Evolutionary conservation across 2,888 invertebrate species (phyloP).

Genomic region (Limnephilus rhombicus): DNA sequence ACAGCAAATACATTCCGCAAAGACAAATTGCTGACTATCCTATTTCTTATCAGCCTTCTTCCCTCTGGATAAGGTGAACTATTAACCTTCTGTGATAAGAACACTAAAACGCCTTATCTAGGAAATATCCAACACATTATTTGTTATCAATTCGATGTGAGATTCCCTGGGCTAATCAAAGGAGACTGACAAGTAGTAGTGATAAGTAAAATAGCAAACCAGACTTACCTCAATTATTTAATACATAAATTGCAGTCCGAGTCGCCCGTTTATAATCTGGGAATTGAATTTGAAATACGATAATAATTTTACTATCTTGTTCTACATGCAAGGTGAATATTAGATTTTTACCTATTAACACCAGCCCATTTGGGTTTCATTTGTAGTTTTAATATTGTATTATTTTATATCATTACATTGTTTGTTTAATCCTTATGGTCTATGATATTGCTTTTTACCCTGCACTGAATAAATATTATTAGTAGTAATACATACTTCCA

Average conservation of each 20-base stretch:
- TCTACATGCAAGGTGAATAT: neutral
- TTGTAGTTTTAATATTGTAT: neutral
- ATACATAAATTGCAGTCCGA: neutral
- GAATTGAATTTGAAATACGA: neutral
- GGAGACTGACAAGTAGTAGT: neutral
- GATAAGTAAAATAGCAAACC: neutral
- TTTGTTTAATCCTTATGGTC: neutral
- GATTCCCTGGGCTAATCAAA: neutral
- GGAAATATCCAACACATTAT: neutral
- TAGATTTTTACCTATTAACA: neutral
- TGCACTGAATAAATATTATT: neutral
- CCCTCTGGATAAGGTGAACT: constrained; percentile 16
- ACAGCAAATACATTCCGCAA: neutral
- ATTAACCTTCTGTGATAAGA: constrained; percentile 18
- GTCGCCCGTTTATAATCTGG: neutral
- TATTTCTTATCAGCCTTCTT: neutral
- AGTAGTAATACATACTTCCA: neutral
- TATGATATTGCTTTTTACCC: neutral
- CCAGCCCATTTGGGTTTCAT: neutral
- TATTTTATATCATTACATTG: neutral
- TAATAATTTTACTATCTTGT: neutral
- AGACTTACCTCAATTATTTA: neutral
- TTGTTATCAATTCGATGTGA: neutral
- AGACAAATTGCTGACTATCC: neutral
- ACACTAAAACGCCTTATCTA: neutral